Percentiles rank a stretch among this genome's conserved stretches.
These are phyloP conservation scores for Uropsilus gracilis DNA, from an alignment of 2,113 vertebrate species.

Conservation along the genomic window DNA sequence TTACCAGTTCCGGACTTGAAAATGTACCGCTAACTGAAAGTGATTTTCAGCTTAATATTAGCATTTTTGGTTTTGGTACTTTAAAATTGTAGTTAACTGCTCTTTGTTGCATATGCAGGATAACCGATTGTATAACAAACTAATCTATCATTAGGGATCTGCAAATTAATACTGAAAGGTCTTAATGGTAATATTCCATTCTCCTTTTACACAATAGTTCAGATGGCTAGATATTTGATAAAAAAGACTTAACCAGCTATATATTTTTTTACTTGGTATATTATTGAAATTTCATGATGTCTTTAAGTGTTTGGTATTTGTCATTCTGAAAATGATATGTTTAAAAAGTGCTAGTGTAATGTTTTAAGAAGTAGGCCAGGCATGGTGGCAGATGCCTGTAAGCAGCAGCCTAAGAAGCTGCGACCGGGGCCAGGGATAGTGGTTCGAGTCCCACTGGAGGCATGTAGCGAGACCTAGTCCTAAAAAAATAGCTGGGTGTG, in stretches of 20 bases:
- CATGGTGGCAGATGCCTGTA: too few relatives aligned
- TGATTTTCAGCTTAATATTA: neutral
- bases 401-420: too few relatives aligned
- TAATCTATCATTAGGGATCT: neutral
- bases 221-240: neutral
- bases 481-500: too few relatives aligned
- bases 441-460: too few relatives aligned
- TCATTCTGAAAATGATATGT: slow-evolving; percentile 16
- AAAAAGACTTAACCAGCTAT: neutral
- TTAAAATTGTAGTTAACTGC: slow-evolving; percentile 37
- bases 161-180: neutral
- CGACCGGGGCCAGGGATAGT: too few relatives aligned
- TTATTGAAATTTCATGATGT: neutral
- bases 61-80: neutral
- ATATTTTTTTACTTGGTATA: neutral
- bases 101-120: neutral
- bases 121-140: neutral
- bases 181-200: neutral
- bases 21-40: neutral
- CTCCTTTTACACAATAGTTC: slow-evolving; percentile 5
- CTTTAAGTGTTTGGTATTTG: slow-evolving; percentile 30
- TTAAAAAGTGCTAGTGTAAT: neutral
- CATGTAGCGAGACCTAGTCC: too few relatives aligned
- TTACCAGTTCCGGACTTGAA: neutral
- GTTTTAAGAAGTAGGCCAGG: neutral